phyloP scores from a whole-genome alignment of 1,140 invertebrate genomes.

The Triops longicaudatus region DNA sequence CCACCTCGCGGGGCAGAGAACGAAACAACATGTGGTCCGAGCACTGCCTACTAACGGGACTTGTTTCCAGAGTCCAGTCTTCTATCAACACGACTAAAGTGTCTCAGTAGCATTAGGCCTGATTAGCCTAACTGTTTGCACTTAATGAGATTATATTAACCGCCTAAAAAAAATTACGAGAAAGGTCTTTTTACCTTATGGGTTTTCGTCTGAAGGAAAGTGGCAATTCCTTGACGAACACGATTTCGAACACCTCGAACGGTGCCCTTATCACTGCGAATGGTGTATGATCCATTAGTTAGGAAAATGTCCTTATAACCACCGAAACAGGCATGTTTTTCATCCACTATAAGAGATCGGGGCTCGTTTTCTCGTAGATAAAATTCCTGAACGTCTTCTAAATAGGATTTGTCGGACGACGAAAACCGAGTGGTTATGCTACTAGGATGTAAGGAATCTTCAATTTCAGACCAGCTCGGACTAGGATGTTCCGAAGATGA shows the following conservation, averaged over 20 bases:
- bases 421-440: slow-evolving; percentile 34
- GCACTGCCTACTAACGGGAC: background rate
- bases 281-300: slow-evolving; percentile 55
- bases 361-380: slow-evolving; percentile 32
- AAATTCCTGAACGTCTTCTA: slow-evolving; percentile 24
- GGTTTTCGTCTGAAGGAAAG: slow-evolving; percentile 73
- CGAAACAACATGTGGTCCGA: background rate
- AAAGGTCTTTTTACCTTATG: slow-evolving; percentile 49
- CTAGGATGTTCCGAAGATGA: slow-evolving; percentile 51
- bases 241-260: slow-evolving; percentile 87
- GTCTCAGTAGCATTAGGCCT: background rate
- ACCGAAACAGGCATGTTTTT: slow-evolving; percentile 58
- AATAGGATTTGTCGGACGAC: slow-evolving; percentile 29
- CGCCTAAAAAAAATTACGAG: background rate
- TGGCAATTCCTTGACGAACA: slow-evolving; percentile 85
- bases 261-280: slow-evolving; percentile 79
- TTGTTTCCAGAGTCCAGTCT: background rate
- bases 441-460: slow-evolving; percentile 34
- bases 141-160: slow-evolving; percentile 9
- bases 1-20: background rate
- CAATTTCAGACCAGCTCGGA: slow-evolving; percentile 42
- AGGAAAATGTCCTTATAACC: slow-evolving; percentile 66
- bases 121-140: background rate
- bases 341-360: slow-evolving; percentile 38
- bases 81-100: background rate